These are phyloP conservation scores for Lampris incognitus DNA, from an alignment of 2,113 vertebrate genomes.

Conservation along the genomic window DNA sequence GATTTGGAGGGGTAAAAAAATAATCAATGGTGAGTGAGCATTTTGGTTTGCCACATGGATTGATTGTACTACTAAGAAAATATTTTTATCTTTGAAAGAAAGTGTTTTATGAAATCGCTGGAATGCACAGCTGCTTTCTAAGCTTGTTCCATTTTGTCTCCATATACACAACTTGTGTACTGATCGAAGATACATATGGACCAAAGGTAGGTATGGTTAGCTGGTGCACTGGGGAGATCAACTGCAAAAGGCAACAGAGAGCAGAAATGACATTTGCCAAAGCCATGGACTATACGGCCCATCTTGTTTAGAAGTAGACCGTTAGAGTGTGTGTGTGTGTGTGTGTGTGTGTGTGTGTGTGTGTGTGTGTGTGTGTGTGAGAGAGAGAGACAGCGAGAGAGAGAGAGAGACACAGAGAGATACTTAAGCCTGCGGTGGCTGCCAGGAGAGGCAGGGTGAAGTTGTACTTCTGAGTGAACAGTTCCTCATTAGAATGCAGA, in stretches of 20 bases:
- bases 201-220: background rate
- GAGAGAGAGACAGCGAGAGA: too few relatives aligned
- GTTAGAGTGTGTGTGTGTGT: too few relatives aligned
- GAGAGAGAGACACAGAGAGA: too few relatives aligned
- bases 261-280: conserved; percentile 25
- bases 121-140: too few relatives aligned
- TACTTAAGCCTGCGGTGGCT: conserved; percentile 3
- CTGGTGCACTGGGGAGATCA: background rate
- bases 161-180: background rate
- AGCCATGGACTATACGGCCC: conserved; percentile 11
- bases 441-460: conserved; percentile 13
- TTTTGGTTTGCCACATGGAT: too few relatives aligned
- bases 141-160: background rate
- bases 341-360: too few relatives aligned
- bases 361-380: too few relatives aligned
- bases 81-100: too few relatives aligned
- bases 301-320: background rate
- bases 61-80: too few relatives aligned
- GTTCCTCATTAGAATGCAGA: conserved; percentile 35
- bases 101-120: too few relatives aligned
- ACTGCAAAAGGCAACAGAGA: background rate
- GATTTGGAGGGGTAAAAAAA: too few relatives aligned
- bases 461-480: background rate
- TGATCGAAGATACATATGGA: background rate
- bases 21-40: too few relatives aligned